phyloP scores from a whole-genome alignment of 1,140 invertebrate species.

The Drosophila auraria region DNA sequence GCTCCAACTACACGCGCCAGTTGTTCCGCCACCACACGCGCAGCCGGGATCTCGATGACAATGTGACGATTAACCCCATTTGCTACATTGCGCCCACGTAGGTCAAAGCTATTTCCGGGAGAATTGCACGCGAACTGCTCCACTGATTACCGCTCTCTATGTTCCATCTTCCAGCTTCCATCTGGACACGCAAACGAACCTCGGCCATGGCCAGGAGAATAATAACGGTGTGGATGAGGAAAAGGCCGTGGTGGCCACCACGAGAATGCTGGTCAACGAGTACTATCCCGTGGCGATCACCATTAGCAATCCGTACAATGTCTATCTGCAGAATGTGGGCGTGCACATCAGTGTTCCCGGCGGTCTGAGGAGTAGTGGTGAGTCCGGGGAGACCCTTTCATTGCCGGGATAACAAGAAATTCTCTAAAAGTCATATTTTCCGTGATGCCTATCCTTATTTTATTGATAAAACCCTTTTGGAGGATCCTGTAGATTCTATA shows the following conservation, averaged over 20 bases:
- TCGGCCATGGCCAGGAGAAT: conserved; percentile 55
- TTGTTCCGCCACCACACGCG: conserved; percentile 79
- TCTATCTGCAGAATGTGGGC: conserved; percentile 79
- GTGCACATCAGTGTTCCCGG: conserved; percentile 77
- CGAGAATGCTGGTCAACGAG: conserved; percentile 83
- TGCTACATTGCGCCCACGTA: conserved; percentile 85
- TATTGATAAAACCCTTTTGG: not conserved
- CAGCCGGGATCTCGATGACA: conserved; percentile 80
- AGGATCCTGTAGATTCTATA: not conserved
- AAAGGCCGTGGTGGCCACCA: conserved; percentile 8
- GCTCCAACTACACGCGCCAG: conserved; percentile 57
- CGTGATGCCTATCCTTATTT: not conserved
- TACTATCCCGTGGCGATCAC: conserved; percentile 77
- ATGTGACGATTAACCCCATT: conserved; percentile 76
- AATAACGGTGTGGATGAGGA: conserved; percentile 10
- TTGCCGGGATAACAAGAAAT: not conserved
- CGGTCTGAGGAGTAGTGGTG: conserved; percentile 73
- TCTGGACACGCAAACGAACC: conserved; percentile 79
- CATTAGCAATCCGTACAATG: conserved; percentile 79
- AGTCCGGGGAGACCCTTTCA: conserved; percentile 26
- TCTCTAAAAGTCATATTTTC: no score
- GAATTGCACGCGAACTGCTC: conserved; percentile 40
- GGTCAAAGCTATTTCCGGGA: conserved; percentile 51
- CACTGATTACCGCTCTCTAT: conserved; percentile 34
- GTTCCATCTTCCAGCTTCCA: conserved; percentile 72